Evolutionary conservation across 2,797 vertebrate species (phyloP), one percentile per base, ranked within the genome.

Genomic region (Spatula clypeata): DNA sequence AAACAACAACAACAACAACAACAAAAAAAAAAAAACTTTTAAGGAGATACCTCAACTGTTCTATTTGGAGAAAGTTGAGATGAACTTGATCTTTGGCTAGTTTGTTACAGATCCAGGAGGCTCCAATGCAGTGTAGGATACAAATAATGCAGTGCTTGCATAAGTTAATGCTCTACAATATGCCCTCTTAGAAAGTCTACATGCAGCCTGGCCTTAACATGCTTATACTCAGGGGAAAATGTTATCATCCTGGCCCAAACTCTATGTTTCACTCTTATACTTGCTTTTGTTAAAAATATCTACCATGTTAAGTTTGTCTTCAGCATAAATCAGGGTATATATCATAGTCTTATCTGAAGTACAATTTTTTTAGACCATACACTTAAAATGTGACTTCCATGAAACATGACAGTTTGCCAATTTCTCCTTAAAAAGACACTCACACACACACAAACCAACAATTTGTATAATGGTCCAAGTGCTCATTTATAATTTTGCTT

Each of bases 261-360:
- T 11, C 34, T 0, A 0, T 1, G 2, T 13, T 87, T 88, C 18
- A 54, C 2, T 42, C 3, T 44, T 60, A 13, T 1, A 13, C 20
- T 51, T 66, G 1, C 2, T 82, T 72, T n/a, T 17, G 8, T 3
- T 38, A 55, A 86, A 83, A 67, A 47, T n/a, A 31, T 1, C 16
- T 23, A 67, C 11, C 7, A 1, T n/a, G 40, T 53, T 8, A 67
- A 42, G 17, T 79, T 86, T 49, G 71, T n/a, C 42, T 20, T 70
- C 71, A 49, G 4, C 27, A 45, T n/a, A 58, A 57, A 65, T 51
- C 24, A 42, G 4, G 6, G 3, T 44, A 47, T 44, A 79, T 81
- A 85, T 76, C 31, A 31, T 24, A 87, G 9, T 10, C 20, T 86
- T 62, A 55, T 5, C 36, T 4, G 6, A 77, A 69, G 18, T 29